phyloP scores from a whole-genome alignment of 2,888 invertebrate genomes.

The Clitarchus hookeri region DNA sequence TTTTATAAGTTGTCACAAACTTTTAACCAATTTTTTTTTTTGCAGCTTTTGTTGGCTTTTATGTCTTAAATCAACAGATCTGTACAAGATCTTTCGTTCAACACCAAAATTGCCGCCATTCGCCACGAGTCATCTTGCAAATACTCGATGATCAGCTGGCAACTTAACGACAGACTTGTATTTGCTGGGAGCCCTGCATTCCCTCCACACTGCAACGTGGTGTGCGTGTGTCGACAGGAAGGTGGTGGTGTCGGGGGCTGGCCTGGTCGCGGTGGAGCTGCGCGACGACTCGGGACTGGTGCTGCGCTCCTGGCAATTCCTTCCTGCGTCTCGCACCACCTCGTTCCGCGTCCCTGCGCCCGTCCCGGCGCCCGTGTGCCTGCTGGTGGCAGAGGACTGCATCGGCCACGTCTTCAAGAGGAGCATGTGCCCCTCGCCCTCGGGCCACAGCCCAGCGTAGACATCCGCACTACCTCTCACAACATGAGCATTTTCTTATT shows the following conservation, averaged over 20 bases:
- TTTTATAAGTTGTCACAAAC: too few relatives aligned
- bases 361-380: background rate
- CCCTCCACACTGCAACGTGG: background rate
- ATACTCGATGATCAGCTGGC: too few relatives aligned
- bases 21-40: too few relatives aligned
- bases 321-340: background rate
- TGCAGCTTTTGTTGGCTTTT: too few relatives aligned
- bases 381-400: background rate
- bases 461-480: too few relatives aligned
- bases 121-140: too few relatives aligned
- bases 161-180: too few relatives aligned
- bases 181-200: background rate
- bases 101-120: too few relatives aligned
- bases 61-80: too few relatives aligned
- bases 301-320: conserved; percentile 66
- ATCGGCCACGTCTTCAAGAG: background rate
- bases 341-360: background rate
- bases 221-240: conserved; percentile 52
- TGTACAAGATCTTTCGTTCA: too few relatives aligned
- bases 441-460: too few relatives aligned
- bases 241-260: conserved; percentile 65
- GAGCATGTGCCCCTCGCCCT: background rate
- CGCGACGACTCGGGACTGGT: conserved; percentile 66
- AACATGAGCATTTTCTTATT: too few relatives aligned
- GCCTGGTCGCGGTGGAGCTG: conserved; percentile 69